Percentiles rank a stretch among this genome's conserved stretches.
These are phyloP conservation scores for Pan troglodytes DNA, from an alignment of 2,113 vertebrate species.

Conservation along the genomic window NHGRI_mPanTro3-v2.1_pri NC_072404.2:108591501-108592000, in stretches of 20 bases:
- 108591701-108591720: slow-evolving; percentile 27
- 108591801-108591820: not conserved
- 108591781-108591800: not conserved
- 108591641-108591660: not conserved
- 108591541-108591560: too few relatives aligned
- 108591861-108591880: not conserved
- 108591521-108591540: too few relatives aligned
- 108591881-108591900: not conserved
- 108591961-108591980: slow-evolving; percentile 79
- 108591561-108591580: too few relatives aligned
- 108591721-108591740: slow-evolving; percentile 68
- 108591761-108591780: slow-evolving; percentile 46
- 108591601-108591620: not conserved
- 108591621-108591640: not conserved
- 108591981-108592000: slow-evolving; percentile 82
- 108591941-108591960: slow-evolving; percentile 92
- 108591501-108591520: too few relatives aligned
- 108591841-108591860: not conserved
- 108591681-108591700: slow-evolving; percentile 6
- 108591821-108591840: not conserved
- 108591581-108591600: not conserved
- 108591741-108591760: slow-evolving; percentile 47
- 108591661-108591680: not conserved
- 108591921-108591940: slow-evolving; percentile 60
- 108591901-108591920: not conserved